Evolutionary conservation across 2,113 vertebrate species (phyloP).

Genomic region (Periophthalmodon schlosseri): DNA sequence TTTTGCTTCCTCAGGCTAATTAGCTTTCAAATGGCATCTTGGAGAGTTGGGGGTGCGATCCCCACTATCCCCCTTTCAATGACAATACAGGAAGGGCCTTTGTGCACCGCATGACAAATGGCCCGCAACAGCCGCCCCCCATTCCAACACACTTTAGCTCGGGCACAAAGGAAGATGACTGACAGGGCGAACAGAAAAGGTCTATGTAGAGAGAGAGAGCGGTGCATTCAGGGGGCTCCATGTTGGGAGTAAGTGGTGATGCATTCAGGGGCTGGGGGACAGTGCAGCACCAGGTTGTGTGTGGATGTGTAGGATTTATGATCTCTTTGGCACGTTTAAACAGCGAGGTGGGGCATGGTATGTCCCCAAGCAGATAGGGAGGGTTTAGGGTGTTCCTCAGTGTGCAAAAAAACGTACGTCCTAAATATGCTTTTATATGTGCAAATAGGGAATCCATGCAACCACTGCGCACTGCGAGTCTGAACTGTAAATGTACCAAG

Average conservation of each 20-base stretch:
- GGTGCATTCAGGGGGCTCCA: slow-evolving; percentile 14
- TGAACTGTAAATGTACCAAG: not conserved
- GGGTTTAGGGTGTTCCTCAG: not conserved
- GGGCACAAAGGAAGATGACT: slow-evolving; percentile 44
- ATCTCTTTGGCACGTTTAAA: slow-evolving; percentile 17
- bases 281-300: not conserved
- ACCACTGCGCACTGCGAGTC: not conserved
- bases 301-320: slow-evolving; percentile 30
- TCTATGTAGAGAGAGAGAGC: slow-evolving; percentile 20
- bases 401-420: not conserved
- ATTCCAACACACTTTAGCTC: slow-evolving; percentile 43
- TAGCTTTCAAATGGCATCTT: slow-evolving; percentile 52
- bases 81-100: slow-evolving; percentile 62
- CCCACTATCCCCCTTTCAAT: slow-evolving; percentile 33
- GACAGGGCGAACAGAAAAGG: slow-evolving; percentile 42
- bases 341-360: not conserved
- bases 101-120: slow-evolving; percentile 67
- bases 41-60: not conserved
- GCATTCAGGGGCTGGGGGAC: slow-evolving; percentile 13
- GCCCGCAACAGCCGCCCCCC: slow-evolving; percentile 35
- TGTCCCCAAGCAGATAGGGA: slow-evolving; percentile 17
- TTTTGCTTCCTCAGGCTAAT: slow-evolving; percentile 45
- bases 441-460: too few species aligned
- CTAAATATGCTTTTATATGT: too few species aligned
- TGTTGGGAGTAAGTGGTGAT: slow-evolving; percentile 27